These are phyloP conservation scores for Orycteropus afer DNA, from an alignment of 2,113 vertebrate species.

Conservation along the genomic window DNA sequence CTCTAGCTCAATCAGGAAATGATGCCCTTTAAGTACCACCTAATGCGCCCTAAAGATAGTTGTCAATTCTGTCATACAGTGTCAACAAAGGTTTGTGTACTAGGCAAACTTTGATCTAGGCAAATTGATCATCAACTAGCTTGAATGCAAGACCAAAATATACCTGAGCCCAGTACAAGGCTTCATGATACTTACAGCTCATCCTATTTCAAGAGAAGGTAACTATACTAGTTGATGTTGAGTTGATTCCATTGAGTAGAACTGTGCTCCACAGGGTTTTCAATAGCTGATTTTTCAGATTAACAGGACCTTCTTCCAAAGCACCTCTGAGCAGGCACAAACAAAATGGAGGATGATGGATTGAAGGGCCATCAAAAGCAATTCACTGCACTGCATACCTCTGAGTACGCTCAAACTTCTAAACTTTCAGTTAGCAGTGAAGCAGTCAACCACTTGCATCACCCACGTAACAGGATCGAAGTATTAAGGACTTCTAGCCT, in stretches of 20 bases:
- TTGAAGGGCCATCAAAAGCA: no score
- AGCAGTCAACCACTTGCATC: neutral
- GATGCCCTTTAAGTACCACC: neutral
- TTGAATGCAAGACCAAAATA: slow-evolving; percentile 21
- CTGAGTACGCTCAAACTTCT: no score
- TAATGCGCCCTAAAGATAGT: neutral
- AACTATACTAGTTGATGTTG: neutral
- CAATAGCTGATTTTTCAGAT: neutral
- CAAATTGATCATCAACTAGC: neutral
- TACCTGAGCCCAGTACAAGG: neutral
- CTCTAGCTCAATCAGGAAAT: neutral
- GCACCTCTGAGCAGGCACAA: neutral
- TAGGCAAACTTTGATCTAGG: no score
- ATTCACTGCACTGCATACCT: no score
- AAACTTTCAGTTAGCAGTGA: neutral
- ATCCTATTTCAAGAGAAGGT: neutral
- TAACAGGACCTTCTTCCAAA: neutral
- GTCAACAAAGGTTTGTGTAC: neutral
- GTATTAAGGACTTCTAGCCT: neutral
- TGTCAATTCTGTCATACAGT: neutral
- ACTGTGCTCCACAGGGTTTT: neutral
- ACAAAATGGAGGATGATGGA: no score
- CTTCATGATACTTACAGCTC: neutral
- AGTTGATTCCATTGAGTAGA: neutral
- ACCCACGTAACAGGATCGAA: neutral